Evolutionary conservation across 2,888 invertebrate genomes (phyloP).

Genomic region (Lottia scabra): DNA sequence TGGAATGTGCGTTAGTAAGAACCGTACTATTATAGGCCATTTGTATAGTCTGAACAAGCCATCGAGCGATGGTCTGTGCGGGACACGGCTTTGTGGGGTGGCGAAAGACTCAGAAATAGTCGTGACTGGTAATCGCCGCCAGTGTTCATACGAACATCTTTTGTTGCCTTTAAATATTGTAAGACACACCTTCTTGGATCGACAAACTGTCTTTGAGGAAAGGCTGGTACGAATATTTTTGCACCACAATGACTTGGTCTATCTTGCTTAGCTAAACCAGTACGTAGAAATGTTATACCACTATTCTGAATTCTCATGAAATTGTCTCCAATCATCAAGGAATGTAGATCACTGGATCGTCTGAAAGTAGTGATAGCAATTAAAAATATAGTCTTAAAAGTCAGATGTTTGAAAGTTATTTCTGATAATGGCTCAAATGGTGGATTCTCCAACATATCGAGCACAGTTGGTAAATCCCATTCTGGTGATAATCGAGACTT

Average conservation of each 20-base stretch:
- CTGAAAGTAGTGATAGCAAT: not conserved
- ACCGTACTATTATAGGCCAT: not conserved
- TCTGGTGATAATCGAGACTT: not conserved
- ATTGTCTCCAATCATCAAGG: not conserved
- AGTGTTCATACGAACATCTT: not conserved
- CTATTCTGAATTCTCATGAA: not conserved
- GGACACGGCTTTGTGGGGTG: not conserved
- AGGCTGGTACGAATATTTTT: not conserved
- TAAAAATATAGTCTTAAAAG: not conserved
- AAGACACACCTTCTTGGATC: not conserved
- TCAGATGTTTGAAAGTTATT: not conserved
- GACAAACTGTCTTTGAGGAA: not conserved
- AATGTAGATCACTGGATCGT: not conserved
- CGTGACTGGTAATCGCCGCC: not conserved
- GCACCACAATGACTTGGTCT: not conserved
- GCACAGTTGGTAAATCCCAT: not conserved
- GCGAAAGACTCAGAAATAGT: not conserved
- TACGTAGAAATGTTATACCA: not conserved
- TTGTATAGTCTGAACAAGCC: constrained; percentile 6
- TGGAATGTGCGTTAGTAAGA: constrained; percentile 5
- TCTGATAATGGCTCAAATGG: not conserved
- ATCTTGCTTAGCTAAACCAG: not conserved
- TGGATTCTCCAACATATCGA: not conserved
- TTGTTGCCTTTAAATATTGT: not conserved
- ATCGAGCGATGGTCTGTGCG: not conserved